phyloP scores from a whole-genome alignment of 2,797 vertebrate genomes.

The Catharus ustulatus region DNA sequence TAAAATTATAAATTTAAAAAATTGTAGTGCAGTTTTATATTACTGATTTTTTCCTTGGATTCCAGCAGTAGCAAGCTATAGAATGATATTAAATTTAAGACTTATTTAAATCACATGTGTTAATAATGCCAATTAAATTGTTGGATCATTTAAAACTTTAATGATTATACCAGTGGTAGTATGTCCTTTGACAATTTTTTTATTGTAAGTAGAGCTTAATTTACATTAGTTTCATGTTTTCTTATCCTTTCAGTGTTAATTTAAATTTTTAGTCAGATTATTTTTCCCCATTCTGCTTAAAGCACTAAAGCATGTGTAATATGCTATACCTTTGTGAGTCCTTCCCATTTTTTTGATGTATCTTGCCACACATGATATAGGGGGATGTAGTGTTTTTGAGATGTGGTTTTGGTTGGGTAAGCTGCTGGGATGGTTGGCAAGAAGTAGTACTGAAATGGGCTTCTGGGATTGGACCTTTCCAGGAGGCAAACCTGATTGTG shows the following conservation, averaged over 20 bases:
- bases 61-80: neutral
- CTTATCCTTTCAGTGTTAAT: neutral
- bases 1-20: neutral
- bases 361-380: accelerated
- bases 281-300: neutral
- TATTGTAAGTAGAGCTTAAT: neutral
- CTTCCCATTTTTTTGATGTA: accelerated
- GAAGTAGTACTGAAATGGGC: neutral
- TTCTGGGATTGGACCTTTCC: neutral
- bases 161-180: neutral
- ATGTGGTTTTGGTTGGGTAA: accelerated
- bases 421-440: neutral
- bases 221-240: neutral
- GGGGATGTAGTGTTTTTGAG: neutral
- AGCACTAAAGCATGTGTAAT: neutral
- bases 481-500: neutral
- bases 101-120: neutral
- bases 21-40: neutral
- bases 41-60: neutral
- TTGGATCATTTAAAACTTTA: neutral
- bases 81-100: neutral
- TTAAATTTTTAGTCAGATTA: neutral
- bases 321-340: neutral
- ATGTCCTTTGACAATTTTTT: neutral
- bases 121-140: neutral